Evolutionary conservation across 1,140 invertebrate species (phyloP), one percentile per base, ranked within the genome.

Genomic region (Odontomachus brunneus): DNA sequence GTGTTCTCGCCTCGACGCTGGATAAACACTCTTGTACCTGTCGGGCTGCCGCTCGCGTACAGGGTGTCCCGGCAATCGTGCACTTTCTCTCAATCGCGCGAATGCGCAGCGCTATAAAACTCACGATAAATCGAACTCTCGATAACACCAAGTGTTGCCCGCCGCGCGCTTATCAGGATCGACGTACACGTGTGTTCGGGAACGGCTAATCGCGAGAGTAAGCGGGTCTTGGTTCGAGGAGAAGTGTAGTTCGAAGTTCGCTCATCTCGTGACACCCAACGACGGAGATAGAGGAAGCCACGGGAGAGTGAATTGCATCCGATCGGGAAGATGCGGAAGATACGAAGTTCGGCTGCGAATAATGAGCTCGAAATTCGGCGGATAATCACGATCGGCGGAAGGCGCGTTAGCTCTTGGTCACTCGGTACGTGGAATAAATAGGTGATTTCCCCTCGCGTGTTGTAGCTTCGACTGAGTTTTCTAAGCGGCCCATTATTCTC

Each of bases 11-110:
- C 44, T 80, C 75, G 51, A 66, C 63, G 75, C 59, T 69, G 65
- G 24, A 80, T 69, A 80, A 80, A 80, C 51, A 80, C 63, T 76
- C 74, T 44, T 55, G 49, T 80, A 80, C 75, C 49, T 80, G 65
- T 69, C 75, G 65, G 44, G n/a, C 55, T 59, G 74, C 74, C 19
- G 60, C 15, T 53, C 14, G n/a, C n/a, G 26, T 55, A 66, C 29
- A 76, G 26, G 22, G 63, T 57, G 75, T 80, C 51, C 22, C 24
- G 22, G 49, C 53, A 69, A 22, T 80, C 51, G 22, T 33, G 75
- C 49, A 57, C 75, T 57, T 69, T 69, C 49, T 29, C 11, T 67
- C 49, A 26, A 63, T 67, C 67, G 55, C 49, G 19, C 33, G 51
- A 24, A 75, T 63, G n/a, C 24, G 15, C 51, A 44, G 49, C 26